These are phyloP conservation scores for Scrobipalpa costella DNA, from an alignment of 2,888 invertebrate species.

Conservation along the genomic window DNA sequence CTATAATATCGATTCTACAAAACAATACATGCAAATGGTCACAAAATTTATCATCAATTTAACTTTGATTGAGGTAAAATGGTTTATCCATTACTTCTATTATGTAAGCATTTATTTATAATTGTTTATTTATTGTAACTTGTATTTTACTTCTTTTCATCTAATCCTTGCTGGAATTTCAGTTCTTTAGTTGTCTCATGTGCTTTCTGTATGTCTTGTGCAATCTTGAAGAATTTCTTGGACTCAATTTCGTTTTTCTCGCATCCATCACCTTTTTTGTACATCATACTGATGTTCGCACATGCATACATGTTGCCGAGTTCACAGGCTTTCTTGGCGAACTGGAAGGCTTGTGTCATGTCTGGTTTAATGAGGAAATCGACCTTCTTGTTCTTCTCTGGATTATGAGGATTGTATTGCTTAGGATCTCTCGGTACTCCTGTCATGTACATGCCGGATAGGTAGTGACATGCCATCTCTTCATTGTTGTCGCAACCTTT, in stretches of 20 bases:
- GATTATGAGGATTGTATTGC: constrained; percentile 63
- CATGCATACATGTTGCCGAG: constrained; percentile 93
- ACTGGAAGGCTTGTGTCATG: constrained; percentile 88
- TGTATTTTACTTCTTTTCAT: constrained; percentile 39
- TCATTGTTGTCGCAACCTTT: constrained; percentile 82
- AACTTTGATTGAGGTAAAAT: neutral
- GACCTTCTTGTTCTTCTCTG: constrained; percentile 64
- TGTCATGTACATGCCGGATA: constrained; percentile 89
- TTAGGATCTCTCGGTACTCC: constrained; percentile 84
- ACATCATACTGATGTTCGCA: constrained; percentile 94
- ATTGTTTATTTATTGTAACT: too few relatives aligned
- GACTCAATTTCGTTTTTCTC: constrained; percentile 86
- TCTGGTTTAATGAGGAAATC: constrained; percentile 83
- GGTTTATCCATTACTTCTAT: neutral
- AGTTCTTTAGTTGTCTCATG: constrained; percentile 76
- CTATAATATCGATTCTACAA: neutral
- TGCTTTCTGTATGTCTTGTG: constrained; percentile 86
- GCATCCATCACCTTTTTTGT: constrained; percentile 90
- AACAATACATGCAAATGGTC: neutral
- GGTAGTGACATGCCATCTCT: constrained; percentile 88
- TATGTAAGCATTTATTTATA: too few relatives aligned
- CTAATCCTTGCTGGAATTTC: constrained; percentile 81
- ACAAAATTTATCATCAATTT: neutral
- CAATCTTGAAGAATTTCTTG: constrained; percentile 86
- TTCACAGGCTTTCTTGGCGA: constrained; percentile 90